phyloP scores from a whole-genome alignment of 37 sponge, comb jelly and placozoan genomes.

The Crambe crambe region DNA sequence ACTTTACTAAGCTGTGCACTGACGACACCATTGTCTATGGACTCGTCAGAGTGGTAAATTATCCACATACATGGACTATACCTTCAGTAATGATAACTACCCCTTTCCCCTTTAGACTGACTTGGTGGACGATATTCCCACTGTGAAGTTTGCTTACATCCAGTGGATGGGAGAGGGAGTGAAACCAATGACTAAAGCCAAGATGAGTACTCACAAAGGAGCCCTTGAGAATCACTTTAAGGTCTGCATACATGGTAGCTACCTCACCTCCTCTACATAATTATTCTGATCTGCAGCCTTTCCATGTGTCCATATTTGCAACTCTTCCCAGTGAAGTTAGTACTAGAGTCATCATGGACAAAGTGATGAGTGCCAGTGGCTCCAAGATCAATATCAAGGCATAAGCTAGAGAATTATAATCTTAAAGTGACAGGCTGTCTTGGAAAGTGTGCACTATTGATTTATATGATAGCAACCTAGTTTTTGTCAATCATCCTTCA shows the following conservation, averaged over 20 bases:
- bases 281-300: conserved; percentile 40
- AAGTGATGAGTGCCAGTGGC: conserved; percentile 83
- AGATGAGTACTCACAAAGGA: conserved; percentile 82
- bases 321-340: conserved; percentile 58
- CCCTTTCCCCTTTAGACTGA: conserved; percentile 64
- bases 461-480: no score
- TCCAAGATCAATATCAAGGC: conserved; percentile 86
- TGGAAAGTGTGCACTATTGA: no score
- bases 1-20: conserved; percentile 13
- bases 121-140: conserved; percentile 83
- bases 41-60: conserved; percentile 77
- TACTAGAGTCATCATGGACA: conserved; percentile 62
- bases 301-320: conserved; percentile 77
- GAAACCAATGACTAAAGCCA: conserved; percentile 87
- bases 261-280: not conserved
- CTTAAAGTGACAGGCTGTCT: no score
- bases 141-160: conserved; percentile 88
- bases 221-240: conserved; percentile 72
- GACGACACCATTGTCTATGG: conserved; percentile 55
- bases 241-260: conserved; percentile 35
- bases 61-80: not conserved
- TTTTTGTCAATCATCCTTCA: no score
- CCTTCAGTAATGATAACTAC: not conserved
- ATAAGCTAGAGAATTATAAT: no score
- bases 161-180: conserved; percentile 87